Conservation (phyloP, 1,140 invertebrate species). For the Matsumurasca onukii region DNA sequence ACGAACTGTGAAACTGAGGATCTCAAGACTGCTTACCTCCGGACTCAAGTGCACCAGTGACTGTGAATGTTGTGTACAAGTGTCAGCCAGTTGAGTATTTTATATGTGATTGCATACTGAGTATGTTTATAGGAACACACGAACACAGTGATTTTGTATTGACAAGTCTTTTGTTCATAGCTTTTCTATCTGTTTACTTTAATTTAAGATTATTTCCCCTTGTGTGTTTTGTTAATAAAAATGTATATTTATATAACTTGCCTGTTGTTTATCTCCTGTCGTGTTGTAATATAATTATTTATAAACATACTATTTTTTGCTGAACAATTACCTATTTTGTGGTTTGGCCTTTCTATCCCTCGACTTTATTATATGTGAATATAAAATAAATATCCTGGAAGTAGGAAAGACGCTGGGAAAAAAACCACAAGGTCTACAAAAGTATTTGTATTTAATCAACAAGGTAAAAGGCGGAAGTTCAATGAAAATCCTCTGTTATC, state of each 20-base stretch:
- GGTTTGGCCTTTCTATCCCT: too few species aligned
- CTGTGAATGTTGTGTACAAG: not conserved
- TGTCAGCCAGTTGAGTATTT: slow-evolving; percentile 10
- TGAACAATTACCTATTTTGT: too few species aligned
- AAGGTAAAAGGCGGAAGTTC: slow-evolving; percentile 65
- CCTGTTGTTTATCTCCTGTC: too few species aligned
- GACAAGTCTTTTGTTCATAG: not conserved
- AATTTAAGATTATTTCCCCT: not conserved
- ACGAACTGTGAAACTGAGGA: slow-evolving; percentile 47
- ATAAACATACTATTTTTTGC: too few species aligned
- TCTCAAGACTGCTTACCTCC: slow-evolving; percentile 9
- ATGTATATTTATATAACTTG: slow-evolving; percentile 1
- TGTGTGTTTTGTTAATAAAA: not conserved
- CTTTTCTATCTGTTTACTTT: not conserved
- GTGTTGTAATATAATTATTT: too few species aligned
- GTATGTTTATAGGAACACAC: not conserved
- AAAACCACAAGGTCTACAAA: too few species aligned
- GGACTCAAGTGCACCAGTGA: too few species aligned
- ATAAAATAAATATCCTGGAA: too few species aligned
- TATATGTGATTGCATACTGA: slow-evolving; percentile 7
- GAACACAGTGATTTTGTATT: not conserved
- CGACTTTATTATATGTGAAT: too few species aligned
- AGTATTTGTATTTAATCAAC: slow-evolving; percentile 45
- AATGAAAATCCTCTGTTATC: slow-evolving; percentile 73
- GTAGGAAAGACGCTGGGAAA: too few species aligned